Evolutionary conservation across 2,888 invertebrate species (phyloP).

Genomic region (Onchidella celtica): DNA sequence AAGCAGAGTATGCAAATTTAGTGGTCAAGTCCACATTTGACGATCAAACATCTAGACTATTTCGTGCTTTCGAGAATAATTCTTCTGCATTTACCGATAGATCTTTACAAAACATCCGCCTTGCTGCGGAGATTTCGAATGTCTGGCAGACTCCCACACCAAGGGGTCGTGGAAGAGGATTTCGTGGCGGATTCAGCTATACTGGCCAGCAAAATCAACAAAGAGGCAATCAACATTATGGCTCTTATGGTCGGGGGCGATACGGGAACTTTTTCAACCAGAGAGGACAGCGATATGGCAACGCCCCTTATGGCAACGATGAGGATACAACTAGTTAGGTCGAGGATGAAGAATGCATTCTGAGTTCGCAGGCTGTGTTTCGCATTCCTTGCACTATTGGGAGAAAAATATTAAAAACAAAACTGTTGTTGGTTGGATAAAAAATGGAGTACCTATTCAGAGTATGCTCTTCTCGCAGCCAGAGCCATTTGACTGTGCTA

Average conservation of each 20-base stretch:
- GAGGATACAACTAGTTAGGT: neutral
- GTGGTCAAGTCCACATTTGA: neutral
- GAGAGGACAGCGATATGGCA: neutral
- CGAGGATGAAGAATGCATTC: neutral
- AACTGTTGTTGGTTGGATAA: neutral
- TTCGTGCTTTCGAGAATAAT: slow-evolving; percentile 10
- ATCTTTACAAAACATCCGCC: neutral
- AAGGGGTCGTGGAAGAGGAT: neutral
- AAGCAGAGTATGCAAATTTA: neutral
- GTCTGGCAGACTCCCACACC: neutral
- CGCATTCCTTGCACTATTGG: neutral
- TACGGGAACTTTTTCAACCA: neutral
- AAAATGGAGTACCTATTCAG: neutral
- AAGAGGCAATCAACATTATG: neutral
- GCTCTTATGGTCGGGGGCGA: neutral
- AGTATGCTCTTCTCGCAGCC: neutral
- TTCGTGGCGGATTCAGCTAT: neutral
- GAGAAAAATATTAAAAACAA: neutral
- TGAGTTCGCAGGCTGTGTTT: neutral
- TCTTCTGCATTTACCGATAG: neutral
- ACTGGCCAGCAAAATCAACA: neutral
- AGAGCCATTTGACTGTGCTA: neutral
- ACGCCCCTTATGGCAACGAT: too few species aligned
- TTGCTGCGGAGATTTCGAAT: neutral
- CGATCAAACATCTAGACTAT: neutral